Conservation (phyloP, 2,113 vertebrate genomes). For the sheep (Ovis aries) region ARS-UI_Ramb_v3.0 NC_056073.1:35244501-35245000, state of each 20-base stretch:
- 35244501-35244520: background rate
- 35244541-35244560: background rate
- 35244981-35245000: background rate
- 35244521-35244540: background rate
- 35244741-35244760: background rate
- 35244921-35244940: background rate
- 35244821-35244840: background rate
- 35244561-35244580: background rate
- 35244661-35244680: background rate
- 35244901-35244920: background rate
- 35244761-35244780: background rate
- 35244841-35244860: background rate
- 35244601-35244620: background rate
- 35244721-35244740: background rate
- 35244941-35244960: background rate
- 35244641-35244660: background rate
- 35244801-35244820: background rate
- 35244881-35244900: background rate
- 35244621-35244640: background rate
- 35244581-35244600: background rate
- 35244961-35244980: background rate
- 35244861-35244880: background rate
- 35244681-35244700: background rate
- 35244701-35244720: background rate
- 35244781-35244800: background rate